A percentile compares a stretch with the other conserved stretches of the same genome.
These are phyloP conservation scores for Pemphredon lugubris DNA, from an alignment of 2,888 invertebrate species.

Conservation along the genomic window DNA sequence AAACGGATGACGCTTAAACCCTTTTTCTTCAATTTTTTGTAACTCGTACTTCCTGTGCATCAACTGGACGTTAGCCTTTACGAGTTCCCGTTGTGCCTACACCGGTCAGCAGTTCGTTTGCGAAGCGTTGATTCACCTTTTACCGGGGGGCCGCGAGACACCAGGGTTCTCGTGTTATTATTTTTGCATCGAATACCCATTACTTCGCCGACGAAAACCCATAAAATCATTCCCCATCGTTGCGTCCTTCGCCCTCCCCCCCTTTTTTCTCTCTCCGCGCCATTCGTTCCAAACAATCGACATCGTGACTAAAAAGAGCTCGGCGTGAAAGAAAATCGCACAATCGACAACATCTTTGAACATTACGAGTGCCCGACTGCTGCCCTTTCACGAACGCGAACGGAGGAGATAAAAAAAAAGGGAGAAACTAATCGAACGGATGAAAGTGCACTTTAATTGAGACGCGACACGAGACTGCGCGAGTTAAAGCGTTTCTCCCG, in stretches of 20 bases:
- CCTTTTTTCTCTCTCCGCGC: not conserved
- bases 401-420: too few relatives aligned
- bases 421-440: too few relatives aligned
- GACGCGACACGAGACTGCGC: too few relatives aligned
- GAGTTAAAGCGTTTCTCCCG: too few relatives aligned
- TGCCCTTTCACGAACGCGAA: too few relatives aligned
- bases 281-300: not conserved
- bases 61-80: conserved; percentile 22
- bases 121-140: conserved; percentile 33
- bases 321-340: not conserved
- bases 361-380: too few relatives aligned
- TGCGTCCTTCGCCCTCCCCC: too few relatives aligned
- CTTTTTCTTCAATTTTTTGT: not conserved
- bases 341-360: not conserved
- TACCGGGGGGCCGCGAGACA: conserved; percentile 35
- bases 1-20: too few relatives aligned
- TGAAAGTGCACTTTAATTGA: too few relatives aligned
- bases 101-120: conserved; percentile 28
- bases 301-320: not conserved
- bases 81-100: conserved; percentile 16
- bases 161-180: not conserved
- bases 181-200: conserved; percentile 9
- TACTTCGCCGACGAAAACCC: conserved; percentile 12
- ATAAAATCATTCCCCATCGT: not conserved
- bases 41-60: not conserved